phyloP scores from a whole-genome alignment of 2,113 vertebrate genomes.

The Alethe diademata region DNA sequence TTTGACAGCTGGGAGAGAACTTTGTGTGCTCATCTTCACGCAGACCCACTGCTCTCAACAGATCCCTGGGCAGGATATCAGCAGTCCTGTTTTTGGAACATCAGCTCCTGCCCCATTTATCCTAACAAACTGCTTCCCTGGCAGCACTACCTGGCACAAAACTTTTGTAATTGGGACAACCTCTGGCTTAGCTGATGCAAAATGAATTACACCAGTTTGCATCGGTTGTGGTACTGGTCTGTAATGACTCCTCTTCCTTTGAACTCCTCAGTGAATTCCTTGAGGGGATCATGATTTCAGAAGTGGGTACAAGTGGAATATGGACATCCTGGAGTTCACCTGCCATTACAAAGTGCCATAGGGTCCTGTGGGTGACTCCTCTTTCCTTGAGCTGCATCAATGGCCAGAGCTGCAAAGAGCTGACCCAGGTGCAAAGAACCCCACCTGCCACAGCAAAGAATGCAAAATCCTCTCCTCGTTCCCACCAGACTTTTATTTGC shows the following conservation, averaged over 20 bases:
- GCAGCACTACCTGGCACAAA: neutral
- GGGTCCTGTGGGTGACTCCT: fast-evolving
- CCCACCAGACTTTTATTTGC: neutral
- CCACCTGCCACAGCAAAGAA: neutral
- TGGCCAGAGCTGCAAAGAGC: neutral
- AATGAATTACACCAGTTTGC: neutral
- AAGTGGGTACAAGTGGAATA: neutral
- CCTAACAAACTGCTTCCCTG: neutral
- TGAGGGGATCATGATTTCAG: neutral
- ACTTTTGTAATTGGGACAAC: neutral
- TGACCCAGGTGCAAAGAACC: neutral
- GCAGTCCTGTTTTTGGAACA: neutral
- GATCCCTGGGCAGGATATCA: neutral
- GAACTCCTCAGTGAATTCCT: neutral
- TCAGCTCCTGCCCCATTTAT: neutral
- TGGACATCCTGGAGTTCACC: neutral
- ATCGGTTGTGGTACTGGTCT: neutral
- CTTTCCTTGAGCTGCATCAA: neutral
- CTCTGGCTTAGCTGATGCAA: neutral
- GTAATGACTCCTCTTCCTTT: neutral
- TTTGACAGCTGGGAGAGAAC: neutral
- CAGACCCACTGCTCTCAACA: neutral
- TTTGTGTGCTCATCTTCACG: neutral
- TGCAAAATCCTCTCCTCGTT: neutral
- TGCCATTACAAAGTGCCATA: neutral